Evolutionary conservation across 92 coral and sea anemone species (phyloP).

Genomic region (Anthopleura xanthogrammica): DNA sequence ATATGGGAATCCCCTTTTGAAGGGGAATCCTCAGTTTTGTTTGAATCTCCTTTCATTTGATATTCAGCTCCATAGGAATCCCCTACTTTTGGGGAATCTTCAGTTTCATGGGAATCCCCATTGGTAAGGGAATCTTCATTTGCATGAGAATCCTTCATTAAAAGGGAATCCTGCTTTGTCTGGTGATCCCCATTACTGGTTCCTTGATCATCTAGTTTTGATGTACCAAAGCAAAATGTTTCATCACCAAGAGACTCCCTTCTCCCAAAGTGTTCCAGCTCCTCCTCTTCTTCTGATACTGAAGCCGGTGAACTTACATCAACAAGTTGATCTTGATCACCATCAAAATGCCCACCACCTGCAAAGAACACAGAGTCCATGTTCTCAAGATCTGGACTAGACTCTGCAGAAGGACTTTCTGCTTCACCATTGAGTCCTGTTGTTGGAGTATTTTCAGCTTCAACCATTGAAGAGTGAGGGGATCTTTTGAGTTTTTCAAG

Average conservation of each 20-base stretch:
- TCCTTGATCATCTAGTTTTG: not conserved
- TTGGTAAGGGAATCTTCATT: not conserved
- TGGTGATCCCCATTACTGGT: not conserved
- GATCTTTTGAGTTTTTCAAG: constrained; percentile 27
- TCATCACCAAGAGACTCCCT: not conserved
- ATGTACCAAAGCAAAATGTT: not conserved
- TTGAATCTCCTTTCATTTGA: constrained; percentile 1
- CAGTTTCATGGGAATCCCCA: constrained; percentile 1
- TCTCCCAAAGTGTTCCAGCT: not conserved
- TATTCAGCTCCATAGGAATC: not conserved
- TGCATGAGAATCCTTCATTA: not conserved
- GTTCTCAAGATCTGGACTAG: constrained; percentile 26
- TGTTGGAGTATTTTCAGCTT: constrained; percentile 1
- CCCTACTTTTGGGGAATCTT: not conserved
- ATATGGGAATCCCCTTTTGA: constrained; percentile 9
- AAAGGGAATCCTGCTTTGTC: not conserved
- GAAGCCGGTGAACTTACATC: constrained; percentile 21
- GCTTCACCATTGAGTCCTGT: constrained; percentile 15
- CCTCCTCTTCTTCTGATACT: constrained; percentile 25
- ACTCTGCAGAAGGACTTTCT: constrained; percentile 1
- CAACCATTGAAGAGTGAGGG: constrained; percentile 14
- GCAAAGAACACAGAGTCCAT: constrained; percentile 29
- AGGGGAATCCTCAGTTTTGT: not conserved
- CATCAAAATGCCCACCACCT: not conserved
- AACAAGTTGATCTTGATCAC: constrained; percentile 9